Evolutionary conservation across 1,140 invertebrate genomes (phyloP).

Genomic region (Hesperophylax magnus): DNA sequence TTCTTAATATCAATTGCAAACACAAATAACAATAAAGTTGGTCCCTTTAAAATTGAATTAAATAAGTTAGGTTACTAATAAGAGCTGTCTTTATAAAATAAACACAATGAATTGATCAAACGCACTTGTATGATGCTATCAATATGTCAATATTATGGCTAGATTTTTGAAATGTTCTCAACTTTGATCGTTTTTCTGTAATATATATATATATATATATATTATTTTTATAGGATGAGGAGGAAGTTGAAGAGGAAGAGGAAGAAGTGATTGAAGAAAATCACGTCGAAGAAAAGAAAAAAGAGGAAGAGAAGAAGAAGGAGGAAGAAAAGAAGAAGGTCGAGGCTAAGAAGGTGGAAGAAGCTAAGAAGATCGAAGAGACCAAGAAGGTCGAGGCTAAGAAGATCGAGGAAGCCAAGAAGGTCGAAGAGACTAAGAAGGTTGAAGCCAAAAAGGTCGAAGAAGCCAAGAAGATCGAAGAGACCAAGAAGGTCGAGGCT

Average conservation of each 20-base stretch:
- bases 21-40: too few relatives aligned
- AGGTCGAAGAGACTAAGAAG: slow-evolving; percentile 59
- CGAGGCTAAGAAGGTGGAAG: slow-evolving; percentile 61
- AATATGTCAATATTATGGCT: too few relatives aligned
- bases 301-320: slow-evolving; percentile 59
- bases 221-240: slow-evolving; percentile 61
- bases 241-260: slow-evolving; percentile 70
- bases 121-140: too few relatives aligned
- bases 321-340: slow-evolving; percentile 59
- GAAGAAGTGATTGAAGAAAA: slow-evolving; percentile 68
- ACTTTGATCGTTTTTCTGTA: too few relatives aligned
- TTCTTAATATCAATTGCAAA: too few relatives aligned
- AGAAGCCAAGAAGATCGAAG: slow-evolving; percentile 63
- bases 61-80: too few relatives aligned
- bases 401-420: slow-evolving; percentile 50
- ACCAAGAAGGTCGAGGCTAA: slow-evolving; percentile 57
- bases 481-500: slow-evolving; percentile 63
- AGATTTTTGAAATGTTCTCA: too few relatives aligned
- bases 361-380: slow-evolving; percentile 58
- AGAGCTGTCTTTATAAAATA: too few relatives aligned
- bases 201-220: too few relatives aligned
- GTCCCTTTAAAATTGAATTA: too few relatives aligned
- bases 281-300: slow-evolving; percentile 65
- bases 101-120: too few relatives aligned
- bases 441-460: slow-evolving; percentile 62